A percentile compares a stretch with the other conserved stretches of the same genome.
Conservation (phyloP, 2,113 vertebrate genomes). For the Paradoxurus hermaphroditus region DNA sequence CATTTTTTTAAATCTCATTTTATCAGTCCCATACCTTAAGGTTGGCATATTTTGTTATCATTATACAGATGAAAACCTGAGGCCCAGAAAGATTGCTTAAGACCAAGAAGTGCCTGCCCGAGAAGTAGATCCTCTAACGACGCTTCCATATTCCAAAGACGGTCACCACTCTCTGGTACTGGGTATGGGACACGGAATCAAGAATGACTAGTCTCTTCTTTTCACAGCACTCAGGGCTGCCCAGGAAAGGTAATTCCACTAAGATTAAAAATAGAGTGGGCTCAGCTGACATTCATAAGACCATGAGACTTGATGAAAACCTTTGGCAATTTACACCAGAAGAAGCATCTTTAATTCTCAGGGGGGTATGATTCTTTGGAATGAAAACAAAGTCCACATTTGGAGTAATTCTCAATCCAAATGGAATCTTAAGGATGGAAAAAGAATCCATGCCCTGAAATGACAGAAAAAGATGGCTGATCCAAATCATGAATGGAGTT, state of each 20-base stretch:
- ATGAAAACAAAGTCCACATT: background rate
- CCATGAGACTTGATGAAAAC: background rate
- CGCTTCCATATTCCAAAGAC: accelerated
- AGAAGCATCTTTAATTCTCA: background rate
- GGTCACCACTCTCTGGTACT: background rate
- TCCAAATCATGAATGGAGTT: background rate
- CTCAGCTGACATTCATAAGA: background rate
- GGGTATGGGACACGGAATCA: background rate
- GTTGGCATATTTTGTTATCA: background rate
- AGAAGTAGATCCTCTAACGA: background rate
- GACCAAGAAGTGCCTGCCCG: background rate
- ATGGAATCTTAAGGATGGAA: background rate
- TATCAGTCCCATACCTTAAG: background rate
- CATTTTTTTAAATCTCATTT: background rate
- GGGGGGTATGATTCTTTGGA: background rate
- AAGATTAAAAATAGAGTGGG: background rate
- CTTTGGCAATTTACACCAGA: background rate
- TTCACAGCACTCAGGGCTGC: background rate
- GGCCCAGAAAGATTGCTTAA: background rate
- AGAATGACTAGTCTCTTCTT: background rate
- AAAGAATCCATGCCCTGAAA: background rate
- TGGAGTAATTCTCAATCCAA: background rate
- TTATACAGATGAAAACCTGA: background rate
- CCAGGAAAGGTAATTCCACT: background rate
- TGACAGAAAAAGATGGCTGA: background rate